Evolutionary conservation across 2,888 invertebrate species (phyloP).

Genomic region (Ryuthela nishihirai): DNA sequence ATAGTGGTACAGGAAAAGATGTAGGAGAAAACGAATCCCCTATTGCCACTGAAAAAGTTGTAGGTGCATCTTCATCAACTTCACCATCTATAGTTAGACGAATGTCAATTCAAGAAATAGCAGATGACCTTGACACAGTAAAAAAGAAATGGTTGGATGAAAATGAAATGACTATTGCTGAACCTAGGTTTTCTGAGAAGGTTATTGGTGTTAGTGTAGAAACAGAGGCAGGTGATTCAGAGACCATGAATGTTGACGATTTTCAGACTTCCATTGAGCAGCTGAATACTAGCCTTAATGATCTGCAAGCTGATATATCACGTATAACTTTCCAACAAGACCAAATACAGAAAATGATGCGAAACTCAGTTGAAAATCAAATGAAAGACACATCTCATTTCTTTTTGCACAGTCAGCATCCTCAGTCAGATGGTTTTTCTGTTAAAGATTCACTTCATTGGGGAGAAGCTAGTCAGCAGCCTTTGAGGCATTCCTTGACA

Average conservation of each 20-base stretch:
- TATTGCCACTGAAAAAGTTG: neutral
- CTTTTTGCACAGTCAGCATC: slow-evolving; percentile 22
- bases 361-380: too few relatives aligned
- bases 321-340: slow-evolving; percentile 77
- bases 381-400: slow-evolving; percentile 31
- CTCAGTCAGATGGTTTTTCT: too few relatives aligned
- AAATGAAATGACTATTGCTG: slow-evolving; percentile 11
- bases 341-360: slow-evolving; percentile 47
- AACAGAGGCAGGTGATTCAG: slow-evolving; percentile 10
- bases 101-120: slow-evolving; percentile 36
- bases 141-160: slow-evolving; percentile 35
- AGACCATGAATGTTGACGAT: slow-evolving; percentile 29
- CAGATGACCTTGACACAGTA: slow-evolving; percentile 30
- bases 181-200: neutral
- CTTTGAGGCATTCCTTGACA: too few relatives aligned
- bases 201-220: neutral
- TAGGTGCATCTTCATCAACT: slow-evolving; percentile 11
- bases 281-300: slow-evolving; percentile 85
- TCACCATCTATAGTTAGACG: slow-evolving; percentile 25
- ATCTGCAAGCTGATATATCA: slow-evolving; percentile 91
- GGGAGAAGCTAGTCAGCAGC: too few relatives aligned
- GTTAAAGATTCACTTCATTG: too few relatives aligned
- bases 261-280: slow-evolving; percentile 48
- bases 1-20: slow-evolving; percentile 40
- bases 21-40: slow-evolving; percentile 8